These are phyloP conservation scores for Drosophila falleni DNA, from an alignment of 2,888 invertebrate genomes.

Conservation along the genomic window DNA sequence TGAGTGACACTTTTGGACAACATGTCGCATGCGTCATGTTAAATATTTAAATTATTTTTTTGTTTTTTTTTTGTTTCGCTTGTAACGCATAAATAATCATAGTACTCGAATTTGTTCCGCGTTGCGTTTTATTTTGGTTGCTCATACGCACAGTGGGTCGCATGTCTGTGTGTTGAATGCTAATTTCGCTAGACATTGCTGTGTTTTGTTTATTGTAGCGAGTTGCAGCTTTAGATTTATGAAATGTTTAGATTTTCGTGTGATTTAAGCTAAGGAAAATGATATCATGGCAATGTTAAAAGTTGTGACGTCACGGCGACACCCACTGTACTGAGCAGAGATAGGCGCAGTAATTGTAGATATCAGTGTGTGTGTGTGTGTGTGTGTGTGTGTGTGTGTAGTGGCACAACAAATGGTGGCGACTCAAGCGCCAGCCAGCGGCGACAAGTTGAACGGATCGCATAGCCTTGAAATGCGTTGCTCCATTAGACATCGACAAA, in stretches of 20 bases:
- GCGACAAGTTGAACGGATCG: conserved; percentile 55
- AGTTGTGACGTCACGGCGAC: conserved; percentile 51
- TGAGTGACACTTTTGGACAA: conserved; percentile 73
- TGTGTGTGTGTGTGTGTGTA: conserved; percentile 11
- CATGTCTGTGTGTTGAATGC: conserved; percentile 64
- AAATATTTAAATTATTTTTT: conserved; percentile 65
- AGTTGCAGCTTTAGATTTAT: conserved; percentile 52
- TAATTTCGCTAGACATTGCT: conserved; percentile 41
- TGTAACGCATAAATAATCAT: conserved; percentile 76
- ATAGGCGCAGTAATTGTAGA: conserved; percentile 41
- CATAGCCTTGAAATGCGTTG: conserved; percentile 68
- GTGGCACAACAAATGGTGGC: conserved; percentile 42
- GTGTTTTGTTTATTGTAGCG: conserved; percentile 44
- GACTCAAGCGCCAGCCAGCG: conserved; percentile 57
- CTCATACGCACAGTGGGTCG: conserved; percentile 75
- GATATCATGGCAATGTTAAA: conserved; percentile 45
- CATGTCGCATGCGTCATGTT: conserved; percentile 75
- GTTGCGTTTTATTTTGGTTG: conserved; percentile 56
- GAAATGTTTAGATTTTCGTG: conserved; percentile 41
- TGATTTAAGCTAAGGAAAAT: conserved; percentile 38
- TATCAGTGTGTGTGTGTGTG: conserved; percentile 3
- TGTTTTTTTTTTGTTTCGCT: conserved; percentile 52
- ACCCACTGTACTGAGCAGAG: conserved; percentile 31
- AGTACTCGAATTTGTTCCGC: conserved; percentile 64
- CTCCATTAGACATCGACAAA: conserved; percentile 60